Evolutionary conservation across 1,140 invertebrate genomes (phyloP).

Genomic region (Zaprionus inermis): DNA sequence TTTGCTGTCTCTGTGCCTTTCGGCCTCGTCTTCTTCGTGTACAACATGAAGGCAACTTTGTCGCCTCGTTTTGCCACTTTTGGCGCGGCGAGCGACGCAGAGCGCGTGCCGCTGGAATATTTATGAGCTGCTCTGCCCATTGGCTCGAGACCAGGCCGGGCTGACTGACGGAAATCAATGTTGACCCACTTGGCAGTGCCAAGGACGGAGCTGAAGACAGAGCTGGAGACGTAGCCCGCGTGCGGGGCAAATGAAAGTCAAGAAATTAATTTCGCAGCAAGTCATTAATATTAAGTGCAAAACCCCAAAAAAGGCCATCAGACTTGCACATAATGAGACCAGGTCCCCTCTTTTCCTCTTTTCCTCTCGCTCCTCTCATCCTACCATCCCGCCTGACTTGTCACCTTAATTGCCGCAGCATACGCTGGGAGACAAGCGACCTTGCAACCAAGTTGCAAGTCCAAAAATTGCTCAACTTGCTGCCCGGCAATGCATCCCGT

Average conservation of each 20-base stretch:
- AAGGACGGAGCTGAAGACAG: slow-evolving; percentile 35
- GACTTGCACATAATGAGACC: slow-evolving; percentile 64
- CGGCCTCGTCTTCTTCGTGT: slow-evolving; percentile 19
- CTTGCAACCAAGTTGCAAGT: slow-evolving; percentile 1
- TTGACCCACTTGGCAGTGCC: slow-evolving; percentile 71
- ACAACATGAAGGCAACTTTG: slow-evolving; percentile 63
- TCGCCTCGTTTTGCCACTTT: slow-evolving; percentile 67
- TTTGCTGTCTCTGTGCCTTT: background rate
- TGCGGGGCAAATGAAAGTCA: slow-evolving; percentile 63
- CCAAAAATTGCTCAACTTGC: slow-evolving; percentile 2
- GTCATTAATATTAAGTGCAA: slow-evolving; percentile 79
- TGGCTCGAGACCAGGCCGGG: slow-evolving; percentile 30
- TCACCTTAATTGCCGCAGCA: slow-evolving; percentile 61
- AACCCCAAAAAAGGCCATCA: slow-evolving; percentile 66
- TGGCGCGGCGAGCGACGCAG: slow-evolving; percentile 26
- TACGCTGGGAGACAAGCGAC: slow-evolving; percentile 26
- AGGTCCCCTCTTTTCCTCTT: slow-evolving; percentile 15
- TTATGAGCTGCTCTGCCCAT: slow-evolving; percentile 66
- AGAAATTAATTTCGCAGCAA: slow-evolving; percentile 78
- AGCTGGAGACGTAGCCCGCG: background rate
- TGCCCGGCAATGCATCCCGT: slow-evolving; percentile 6
- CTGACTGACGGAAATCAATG: slow-evolving; percentile 75
- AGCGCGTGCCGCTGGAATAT: slow-evolving; percentile 78
- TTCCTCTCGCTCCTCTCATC: background rate
- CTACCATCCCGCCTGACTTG: slow-evolving; percentile 1